Evolutionary conservation across 2,888 invertebrate genomes (phyloP).

Genomic region (Xanthia togata): DNA sequence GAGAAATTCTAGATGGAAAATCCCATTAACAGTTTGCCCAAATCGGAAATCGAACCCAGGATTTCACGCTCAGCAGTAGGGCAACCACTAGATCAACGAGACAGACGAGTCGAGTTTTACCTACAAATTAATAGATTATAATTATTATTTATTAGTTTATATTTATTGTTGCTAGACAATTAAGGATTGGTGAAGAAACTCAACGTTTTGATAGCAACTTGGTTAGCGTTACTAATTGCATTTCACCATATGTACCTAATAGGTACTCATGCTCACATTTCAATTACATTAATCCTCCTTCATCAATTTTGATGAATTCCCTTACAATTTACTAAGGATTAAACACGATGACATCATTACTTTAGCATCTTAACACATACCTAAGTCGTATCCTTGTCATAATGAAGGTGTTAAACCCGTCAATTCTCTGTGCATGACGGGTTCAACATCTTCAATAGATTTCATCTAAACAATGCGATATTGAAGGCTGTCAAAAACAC

Average conservation of each 20-base stretch:
- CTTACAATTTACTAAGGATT: conserved; percentile 10
- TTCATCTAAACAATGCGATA: conserved; percentile 4
- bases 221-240: neutral
- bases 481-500: conserved; percentile 29
- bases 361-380: conserved; percentile 7
- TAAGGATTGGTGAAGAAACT: neutral
- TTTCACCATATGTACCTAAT: neutral
- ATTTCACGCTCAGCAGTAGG: too few relatives aligned
- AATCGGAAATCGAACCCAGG: too few relatives aligned
- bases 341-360: conserved; percentile 14
- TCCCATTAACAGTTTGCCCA: too few relatives aligned
- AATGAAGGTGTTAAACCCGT: conserved; percentile 11
- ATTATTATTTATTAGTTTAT: neutral
- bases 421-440: conserved; percentile 13
- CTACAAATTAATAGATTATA: neutral
- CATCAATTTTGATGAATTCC: conserved; percentile 27
- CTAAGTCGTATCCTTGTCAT: conserved; percentile 22
- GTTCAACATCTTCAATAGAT: neutral
- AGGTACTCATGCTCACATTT: conserved; percentile 10
- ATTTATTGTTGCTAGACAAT: too few relatives aligned
- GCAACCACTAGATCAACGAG: too few relatives aligned
- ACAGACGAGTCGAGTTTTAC: neutral
- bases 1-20: too few relatives aligned
- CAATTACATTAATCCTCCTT: conserved; percentile 10
- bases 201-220: neutral